Evolutionary conservation across 2,113 vertebrate genomes (phyloP), one percentile per base, ranked within the genome.

Genomic region (Raja brachyura): DNA sequence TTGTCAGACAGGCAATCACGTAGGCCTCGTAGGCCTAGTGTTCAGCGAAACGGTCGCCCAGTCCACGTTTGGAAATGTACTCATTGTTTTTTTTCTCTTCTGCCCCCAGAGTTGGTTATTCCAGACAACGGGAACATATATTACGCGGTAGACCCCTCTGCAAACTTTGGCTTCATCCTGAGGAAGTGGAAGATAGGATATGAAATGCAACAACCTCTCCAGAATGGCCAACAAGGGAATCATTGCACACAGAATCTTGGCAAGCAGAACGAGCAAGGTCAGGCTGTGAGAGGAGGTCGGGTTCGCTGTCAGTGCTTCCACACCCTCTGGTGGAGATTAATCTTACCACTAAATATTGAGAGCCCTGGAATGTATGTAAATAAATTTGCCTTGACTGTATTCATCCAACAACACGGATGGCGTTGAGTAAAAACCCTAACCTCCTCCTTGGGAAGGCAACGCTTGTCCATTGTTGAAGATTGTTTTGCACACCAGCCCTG

Each of bases 111-210:
- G 94, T 96, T 99, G 22, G 96, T 98, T 94, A 97, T 99, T 93
- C 98, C 98, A 0, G 96, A 97, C 73, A 97, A 97, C 0, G 98
- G 97, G 86, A 99, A 99, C 0, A 98, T 99, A 56, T 99, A 98
- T 93, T 99, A 99, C 0, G 98, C 97, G 95, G 99, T 99, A 98
- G 99, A 98, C 96, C 98, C 97, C 94, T 97, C 97, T 0, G 97
- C 95, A 0, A 98, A 98, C 95, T 99, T 97, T 0, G 95, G 99
- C 94, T 99, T 99, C 95, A 96, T 99, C 94, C 95, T 99, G 94
- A 22, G 33, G 28, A 73, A 74, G n/a, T n/a, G n/a, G n/a, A n/a
- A n/a, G n/a, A n/a, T n/a, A n/a, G n/a, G n/a, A n/a, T n/a, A n/a
- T n/a, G n/a, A n/a, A n/a, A n/a, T n/a, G n/a, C n/a, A n/a, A n/a